phyloP scores from a whole-genome alignment of 2,113 vertebrate genomes.

The Lepisosteus oculatus region DNA sequence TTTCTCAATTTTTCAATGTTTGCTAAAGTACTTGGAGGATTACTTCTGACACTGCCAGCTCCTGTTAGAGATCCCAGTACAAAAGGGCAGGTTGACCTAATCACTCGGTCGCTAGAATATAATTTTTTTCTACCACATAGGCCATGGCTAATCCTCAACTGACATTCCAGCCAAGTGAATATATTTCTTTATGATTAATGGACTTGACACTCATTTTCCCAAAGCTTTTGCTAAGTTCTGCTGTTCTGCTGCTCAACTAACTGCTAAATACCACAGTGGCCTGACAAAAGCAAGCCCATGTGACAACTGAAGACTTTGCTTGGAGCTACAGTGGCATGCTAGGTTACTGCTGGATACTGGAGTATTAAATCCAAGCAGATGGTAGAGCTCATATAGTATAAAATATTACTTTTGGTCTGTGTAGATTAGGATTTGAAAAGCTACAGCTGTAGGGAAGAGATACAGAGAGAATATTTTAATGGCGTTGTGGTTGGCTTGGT shows the following conservation, averaged over 20 bases:
- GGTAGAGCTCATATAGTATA: slow-evolving; percentile 4
- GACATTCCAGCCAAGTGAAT: slow-evolving; percentile 50
- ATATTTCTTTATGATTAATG: slow-evolving; percentile 65
- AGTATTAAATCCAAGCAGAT: slow-evolving; percentile 14
- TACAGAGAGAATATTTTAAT: slow-evolving; percentile 10
- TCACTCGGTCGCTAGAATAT: slow-evolving; percentile 48
- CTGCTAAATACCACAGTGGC: slow-evolving; percentile 65
- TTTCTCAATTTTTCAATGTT: slow-evolving; percentile 16
- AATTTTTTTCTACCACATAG: slow-evolving; percentile 46
- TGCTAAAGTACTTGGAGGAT: slow-evolving; percentile 41
- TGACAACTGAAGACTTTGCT: slow-evolving; percentile 42
- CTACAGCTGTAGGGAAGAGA: slow-evolving; percentile 13
- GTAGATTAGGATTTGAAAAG: slow-evolving; percentile 5
- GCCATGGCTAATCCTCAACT: slow-evolving; percentile 54
- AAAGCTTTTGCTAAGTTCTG: slow-evolving; percentile 58
- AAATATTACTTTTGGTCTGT: slow-evolving; percentile 9
- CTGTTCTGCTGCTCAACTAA: slow-evolving; percentile 46
- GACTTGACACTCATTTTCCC: slow-evolving; percentile 64
- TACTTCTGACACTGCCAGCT: slow-evolving; percentile 44
- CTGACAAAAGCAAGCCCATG: slow-evolving; percentile 57
- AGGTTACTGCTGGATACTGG: not conserved
- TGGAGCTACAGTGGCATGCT: slow-evolving; percentile 1
- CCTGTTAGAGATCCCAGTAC: slow-evolving; percentile 43
- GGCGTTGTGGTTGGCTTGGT: not conserved
- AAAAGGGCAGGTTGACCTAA: slow-evolving; percentile 58